Evolutionary conservation across 92 coral and sea anemone genomes (phyloP), one percentile per base, ranked within the genome.

Genomic region (Heliopora coerulea): DNA sequence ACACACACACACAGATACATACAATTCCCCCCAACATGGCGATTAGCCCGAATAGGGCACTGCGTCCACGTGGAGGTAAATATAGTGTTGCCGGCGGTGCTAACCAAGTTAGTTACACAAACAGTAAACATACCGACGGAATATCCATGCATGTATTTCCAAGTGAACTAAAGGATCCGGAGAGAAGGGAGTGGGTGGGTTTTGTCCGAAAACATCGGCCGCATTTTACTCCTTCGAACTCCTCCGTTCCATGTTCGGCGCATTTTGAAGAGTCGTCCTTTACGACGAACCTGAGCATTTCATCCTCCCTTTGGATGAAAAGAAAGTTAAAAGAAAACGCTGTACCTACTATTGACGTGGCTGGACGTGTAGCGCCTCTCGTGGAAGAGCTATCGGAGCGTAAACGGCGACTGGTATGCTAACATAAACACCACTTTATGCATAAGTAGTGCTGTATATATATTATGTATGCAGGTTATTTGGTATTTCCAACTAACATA

Each of bases 171-270:
- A 62, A 41, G n/a, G 69, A 31, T 18, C 24, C n/a, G n/a, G n/a
- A n/a, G n/a, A n/a, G n/a, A 39, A 1, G 69, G 25, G 35, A 62
- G 69, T 62, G 69, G 69, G 49, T 62, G 25, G 23, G 41, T 10
- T 62, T 62, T 62, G 69, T 62, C 27, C 69, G 29, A 14, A 62
- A 62, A 37, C 69, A 62, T 62, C 19, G 69, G 32, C 68, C 68
- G n/a, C 5, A 30, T n/a, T 62, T 62, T 62, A 27, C 30, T 13
- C 34, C 46, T 29, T 30, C 49, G 3, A 19, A 7, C n/a, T 14
- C 64, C 9, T 59, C 18, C 32, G 29, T 9, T 62, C 28, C 33
- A 12, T 62, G 48, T 33, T 62, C 46, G 1, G 69, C 69, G 6
- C 49, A 61, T 26, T 28, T 61, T 18, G 39, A 30, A 14, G 42